These are phyloP conservation scores for Bubo blakistoni DNA, from an alignment of 2,113 vertebrate genomes.

Conservation along the genomic window DNA sequence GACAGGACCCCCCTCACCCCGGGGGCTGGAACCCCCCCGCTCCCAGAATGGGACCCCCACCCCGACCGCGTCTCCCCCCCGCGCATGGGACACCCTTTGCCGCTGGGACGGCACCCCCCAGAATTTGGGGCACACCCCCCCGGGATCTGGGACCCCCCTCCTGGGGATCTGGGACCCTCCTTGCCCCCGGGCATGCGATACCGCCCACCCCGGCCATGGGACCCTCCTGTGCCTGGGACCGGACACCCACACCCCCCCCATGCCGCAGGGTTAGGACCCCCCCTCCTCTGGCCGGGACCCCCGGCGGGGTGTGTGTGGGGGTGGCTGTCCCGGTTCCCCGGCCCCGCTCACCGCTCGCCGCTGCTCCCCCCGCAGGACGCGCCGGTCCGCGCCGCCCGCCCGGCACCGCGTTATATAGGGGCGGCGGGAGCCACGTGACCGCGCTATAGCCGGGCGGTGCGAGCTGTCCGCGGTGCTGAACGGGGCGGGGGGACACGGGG, in stretches of 20 bases:
- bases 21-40: not conserved
- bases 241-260: not conserved
- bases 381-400: not conserved
- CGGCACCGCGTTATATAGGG: not conserved
- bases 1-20: not conserved
- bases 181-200: no score
- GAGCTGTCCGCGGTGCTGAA: slow-evolving; percentile 42
- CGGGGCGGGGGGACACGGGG: not conserved
- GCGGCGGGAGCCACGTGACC: not conserved
- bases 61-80: no score
- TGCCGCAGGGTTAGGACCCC: not conserved
- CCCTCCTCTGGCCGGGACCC: no score
- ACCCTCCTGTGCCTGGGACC: not conserved
- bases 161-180: not conserved
- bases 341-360: not conserved
- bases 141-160: not conserved
- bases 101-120: not conserved
- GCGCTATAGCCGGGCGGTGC: not conserved
- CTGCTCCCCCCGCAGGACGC: not conserved
- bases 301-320: not conserved
- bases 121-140: not conserved
- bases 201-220: no score
- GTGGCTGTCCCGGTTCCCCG: not conserved
- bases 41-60: no score
- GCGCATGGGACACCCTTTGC: not conserved